Conservation (phyloP, 2,888 invertebrate genomes). For the Nephrotoma guestfalica region DNA sequence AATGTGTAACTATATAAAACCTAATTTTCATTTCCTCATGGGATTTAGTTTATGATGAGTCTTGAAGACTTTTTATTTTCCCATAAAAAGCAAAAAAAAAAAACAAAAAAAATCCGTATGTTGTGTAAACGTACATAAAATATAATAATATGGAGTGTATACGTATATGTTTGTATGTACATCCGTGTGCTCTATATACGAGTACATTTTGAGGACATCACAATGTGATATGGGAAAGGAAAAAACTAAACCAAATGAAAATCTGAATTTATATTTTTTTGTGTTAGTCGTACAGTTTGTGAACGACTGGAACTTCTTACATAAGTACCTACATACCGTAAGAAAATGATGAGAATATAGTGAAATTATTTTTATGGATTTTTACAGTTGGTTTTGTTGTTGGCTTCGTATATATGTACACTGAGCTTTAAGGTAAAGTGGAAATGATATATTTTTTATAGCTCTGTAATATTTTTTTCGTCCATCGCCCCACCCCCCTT, state of each 20-base stretch:
- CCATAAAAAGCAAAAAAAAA: background rate
- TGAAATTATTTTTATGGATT: background rate
- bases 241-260: background rate
- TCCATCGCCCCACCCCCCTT: background rate
- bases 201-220: background rate
- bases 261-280: background rate
- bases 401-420: background rate
- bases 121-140: background rate
- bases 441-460: background rate
- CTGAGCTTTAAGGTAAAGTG: background rate
- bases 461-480: background rate
- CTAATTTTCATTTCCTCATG: slow-evolving; percentile 15
- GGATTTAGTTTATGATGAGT: slow-evolving; percentile 14
- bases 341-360: background rate
- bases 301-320: background rate
- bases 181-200: background rate
- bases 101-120: background rate
- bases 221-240: background rate
- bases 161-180: background rate
- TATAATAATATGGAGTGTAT: background rate
- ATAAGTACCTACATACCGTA: background rate
- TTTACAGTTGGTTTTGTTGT: background rate
- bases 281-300: background rate
- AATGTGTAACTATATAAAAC: slow-evolving; percentile 16
- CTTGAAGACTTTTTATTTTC: background rate